These are phyloP conservation scores for Gasteruption jaculator DNA, from an alignment of 2,888 invertebrate species.

Conservation along the genomic window DNA sequence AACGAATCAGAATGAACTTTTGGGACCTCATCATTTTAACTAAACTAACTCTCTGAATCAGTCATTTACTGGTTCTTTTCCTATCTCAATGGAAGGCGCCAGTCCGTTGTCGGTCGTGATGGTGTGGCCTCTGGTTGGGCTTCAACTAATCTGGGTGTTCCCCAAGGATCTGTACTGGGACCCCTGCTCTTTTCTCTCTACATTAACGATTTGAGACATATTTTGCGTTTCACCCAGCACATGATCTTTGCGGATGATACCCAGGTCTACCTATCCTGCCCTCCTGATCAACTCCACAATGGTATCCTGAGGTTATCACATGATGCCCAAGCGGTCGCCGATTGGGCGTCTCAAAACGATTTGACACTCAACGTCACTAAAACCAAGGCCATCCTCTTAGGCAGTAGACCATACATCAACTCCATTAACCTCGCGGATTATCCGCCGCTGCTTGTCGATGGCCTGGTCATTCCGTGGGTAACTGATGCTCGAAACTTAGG, in stretches of 20 bases:
- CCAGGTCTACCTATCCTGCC: conserved; percentile 2
- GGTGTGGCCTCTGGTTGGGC: conserved; percentile 4
- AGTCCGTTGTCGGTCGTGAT: conserved; percentile 6
- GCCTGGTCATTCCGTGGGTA: not conserved
- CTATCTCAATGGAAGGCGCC: no score
- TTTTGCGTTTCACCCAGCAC: conserved; percentile 13
- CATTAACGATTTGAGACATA: no score
- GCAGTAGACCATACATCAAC: not conserved
- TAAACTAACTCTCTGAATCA: not conserved
- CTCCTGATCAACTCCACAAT: not conserved
- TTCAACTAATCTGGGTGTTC: conserved; percentile 4
- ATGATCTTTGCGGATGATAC: no score
- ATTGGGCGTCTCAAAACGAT: conserved; percentile 4
- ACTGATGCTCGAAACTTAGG: not conserved
- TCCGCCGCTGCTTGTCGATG: not conserved
- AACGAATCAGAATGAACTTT: no score
- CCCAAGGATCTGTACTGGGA: no score
- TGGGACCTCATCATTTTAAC: no score
- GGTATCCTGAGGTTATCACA: not conserved
- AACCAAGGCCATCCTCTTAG: conserved; percentile 8
- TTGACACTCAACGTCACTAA: conserved; percentile 2
- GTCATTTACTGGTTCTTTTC: conserved; percentile 4
- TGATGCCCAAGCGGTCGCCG: conserved; percentile 5
- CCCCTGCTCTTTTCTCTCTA: no score
- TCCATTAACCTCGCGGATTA: not conserved